A percentile compares a stretch with the other conserved stretches of the same genome.
These are phyloP conservation scores for Spinus olivaceus DNA, from an alignment of 2,797 vertebrate genomes.

Conservation along the genomic window DNA sequence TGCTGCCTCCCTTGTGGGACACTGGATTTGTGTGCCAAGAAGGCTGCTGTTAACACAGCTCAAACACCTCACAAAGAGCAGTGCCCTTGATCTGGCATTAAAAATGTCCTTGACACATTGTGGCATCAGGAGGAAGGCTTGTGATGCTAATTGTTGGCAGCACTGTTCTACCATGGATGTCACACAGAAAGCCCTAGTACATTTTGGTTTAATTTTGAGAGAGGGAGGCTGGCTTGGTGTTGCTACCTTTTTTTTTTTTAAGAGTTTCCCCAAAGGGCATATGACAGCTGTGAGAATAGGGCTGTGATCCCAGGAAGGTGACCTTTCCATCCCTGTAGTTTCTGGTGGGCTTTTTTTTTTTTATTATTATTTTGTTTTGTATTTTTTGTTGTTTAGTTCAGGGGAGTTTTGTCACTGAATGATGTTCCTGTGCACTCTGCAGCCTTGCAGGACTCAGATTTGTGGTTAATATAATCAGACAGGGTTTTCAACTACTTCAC, in stretches of 20 bases:
- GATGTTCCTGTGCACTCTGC: not conserved
- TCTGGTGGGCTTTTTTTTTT: not conserved
- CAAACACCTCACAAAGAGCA: not conserved
- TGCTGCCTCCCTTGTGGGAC: not conserved
- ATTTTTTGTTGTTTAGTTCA: not conserved
- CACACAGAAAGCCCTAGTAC: not conserved
- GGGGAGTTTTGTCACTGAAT: not conserved
- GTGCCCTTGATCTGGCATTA: slow-evolving; percentile 50
- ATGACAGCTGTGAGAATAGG: not conserved
- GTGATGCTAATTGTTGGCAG: slow-evolving; percentile 9
- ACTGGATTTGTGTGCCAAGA: not conserved
- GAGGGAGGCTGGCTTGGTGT: not conserved
- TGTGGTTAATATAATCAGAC: not conserved
- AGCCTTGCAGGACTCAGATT: not conserved
- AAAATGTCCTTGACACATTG: slow-evolving; percentile 15
- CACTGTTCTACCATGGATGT: not conserved
- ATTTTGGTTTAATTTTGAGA: not conserved
- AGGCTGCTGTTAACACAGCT: not conserved
- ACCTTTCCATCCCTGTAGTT: not conserved
- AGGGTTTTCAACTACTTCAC: not conserved
- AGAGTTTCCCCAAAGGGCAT: not conserved
- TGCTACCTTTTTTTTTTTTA: rapidly evolving
- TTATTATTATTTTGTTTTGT: not conserved
- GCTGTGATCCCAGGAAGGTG: not conserved
- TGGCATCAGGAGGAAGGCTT: not conserved